Evolutionary conservation across 2,888 invertebrate species (phyloP), one percentile per base, ranked within the genome.

Genomic region (Conops quadrifasciatus): DNA sequence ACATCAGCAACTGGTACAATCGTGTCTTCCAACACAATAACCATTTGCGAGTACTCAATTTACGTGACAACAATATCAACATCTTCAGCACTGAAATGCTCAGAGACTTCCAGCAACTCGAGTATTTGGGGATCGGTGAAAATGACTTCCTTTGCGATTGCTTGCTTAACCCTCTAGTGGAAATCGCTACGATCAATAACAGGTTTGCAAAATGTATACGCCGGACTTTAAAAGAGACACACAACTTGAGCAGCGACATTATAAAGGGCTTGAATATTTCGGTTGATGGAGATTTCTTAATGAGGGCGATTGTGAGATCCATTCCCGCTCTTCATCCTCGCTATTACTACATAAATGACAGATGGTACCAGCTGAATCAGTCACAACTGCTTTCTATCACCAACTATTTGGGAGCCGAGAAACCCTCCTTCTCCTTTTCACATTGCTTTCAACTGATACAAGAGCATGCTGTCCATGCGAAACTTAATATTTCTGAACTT

Each of bases 101-200:
- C 0, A 75, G 81, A 16, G 91, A 91, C 75, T 84, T 91, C 7
- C 78, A 82, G 0, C 75, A 82, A 0, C 72, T 90, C 0, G 79
- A 85, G 0, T 88, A 87, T 70, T 72, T 91, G 0, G 68, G 60
- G 15, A 36, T 68, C 19, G 62, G 88, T 0, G 86, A 85, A 0
- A 92, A 92, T 77, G 87, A 87, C 9, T 87, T 91, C 24, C 83
- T 89, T 0, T 92, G 92, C 77, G 89, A 88, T 67, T 90, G 91
- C 72, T 81, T 87, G 2, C 80, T 88, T 0, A 86, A 88, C 70
- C 87, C 89, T n/a, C 82, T 90, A 11, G 86, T 88, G 47, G 87
- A 88, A 49, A 76, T 82, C 24, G 83, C 83, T 0, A 76, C 80
- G 7, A 74, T 73, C 1, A 86, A 86, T 72, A 82, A 82, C 51